Evolutionary conservation across 2,797 vertebrate species (phyloP).

Genomic region (Delichon dasypus): DNA sequence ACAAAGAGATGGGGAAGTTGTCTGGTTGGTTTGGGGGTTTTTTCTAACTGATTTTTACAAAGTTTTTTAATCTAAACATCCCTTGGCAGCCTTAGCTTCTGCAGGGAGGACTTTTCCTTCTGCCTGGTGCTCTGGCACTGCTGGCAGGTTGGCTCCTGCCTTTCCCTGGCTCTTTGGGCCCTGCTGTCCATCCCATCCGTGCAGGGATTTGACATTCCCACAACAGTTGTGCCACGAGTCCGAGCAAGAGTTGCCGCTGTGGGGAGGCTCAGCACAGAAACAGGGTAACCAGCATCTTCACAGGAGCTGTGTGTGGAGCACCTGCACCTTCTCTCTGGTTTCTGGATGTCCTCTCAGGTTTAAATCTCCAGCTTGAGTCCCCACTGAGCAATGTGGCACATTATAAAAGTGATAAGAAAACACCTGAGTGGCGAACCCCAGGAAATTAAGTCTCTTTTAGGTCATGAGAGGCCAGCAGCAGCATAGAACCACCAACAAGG

Average conservation of each 20-base stretch:
- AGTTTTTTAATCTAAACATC: neutral
- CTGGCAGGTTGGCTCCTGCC: neutral
- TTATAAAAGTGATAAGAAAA: neutral
- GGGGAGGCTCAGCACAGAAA: neutral
- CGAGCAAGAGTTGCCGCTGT: accelerated
- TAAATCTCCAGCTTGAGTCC: neutral
- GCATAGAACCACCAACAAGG: neutral
- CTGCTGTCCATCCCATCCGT: neutral
- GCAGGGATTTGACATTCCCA: neutral
- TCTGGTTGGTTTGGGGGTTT: accelerated
- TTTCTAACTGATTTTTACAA: neutral
- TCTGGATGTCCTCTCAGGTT: neutral
- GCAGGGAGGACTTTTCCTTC: neutral
- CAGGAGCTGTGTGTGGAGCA: neutral
- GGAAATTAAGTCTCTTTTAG: neutral
- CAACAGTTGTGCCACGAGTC: neutral
- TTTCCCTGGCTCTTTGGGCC: neutral
- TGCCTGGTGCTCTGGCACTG: neutral
- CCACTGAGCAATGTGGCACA: accelerated
- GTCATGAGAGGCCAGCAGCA: neutral
- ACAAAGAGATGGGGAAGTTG: neutral
- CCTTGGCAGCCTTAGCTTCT: neutral
- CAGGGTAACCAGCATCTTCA: neutral
- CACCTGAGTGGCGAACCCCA: neutral
- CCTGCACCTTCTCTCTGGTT: neutral